Evolutionary conservation across 2,797 vertebrate species (phyloP).

Genomic region (Phalanger gymnotis): DNA sequence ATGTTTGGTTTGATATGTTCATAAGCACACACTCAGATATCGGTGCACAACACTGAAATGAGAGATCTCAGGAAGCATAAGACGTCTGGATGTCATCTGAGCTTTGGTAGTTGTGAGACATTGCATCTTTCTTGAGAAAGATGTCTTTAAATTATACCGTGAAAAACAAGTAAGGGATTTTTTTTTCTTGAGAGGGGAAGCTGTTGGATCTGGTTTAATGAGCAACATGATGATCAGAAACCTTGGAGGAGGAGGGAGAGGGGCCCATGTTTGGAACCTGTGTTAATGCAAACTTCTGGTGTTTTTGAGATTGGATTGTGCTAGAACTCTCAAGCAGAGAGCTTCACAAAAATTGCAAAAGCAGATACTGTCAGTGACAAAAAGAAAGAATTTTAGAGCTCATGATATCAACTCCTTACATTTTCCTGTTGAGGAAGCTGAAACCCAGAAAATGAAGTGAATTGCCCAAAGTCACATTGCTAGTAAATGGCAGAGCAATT

Average conservation of each 20-base stretch:
- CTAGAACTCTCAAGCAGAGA: not conserved
- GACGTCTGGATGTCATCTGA: not conserved
- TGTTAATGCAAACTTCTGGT: not conserved
- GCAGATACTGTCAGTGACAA: not conserved
- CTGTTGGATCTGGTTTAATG: slow-evolving; percentile 60
- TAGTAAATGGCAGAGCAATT: not conserved
- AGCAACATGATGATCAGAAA: slow-evolving; percentile 51
- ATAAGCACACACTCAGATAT: not conserved
- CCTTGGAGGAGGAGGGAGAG: slow-evolving; percentile 8
- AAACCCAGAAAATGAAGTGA: not conserved
- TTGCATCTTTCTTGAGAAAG: slow-evolving; percentile 48
- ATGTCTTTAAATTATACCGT: slow-evolving; percentile 26
- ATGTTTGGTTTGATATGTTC: not conserved
- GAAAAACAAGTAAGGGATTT: slow-evolving; percentile 36
- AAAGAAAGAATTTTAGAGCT: not conserved
- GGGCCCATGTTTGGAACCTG: not conserved
- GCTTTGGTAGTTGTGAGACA: not conserved
- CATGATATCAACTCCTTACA: not conserved
- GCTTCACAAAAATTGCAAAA: not conserved
- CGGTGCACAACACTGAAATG: not conserved
- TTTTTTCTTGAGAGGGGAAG: slow-evolving; percentile 51
- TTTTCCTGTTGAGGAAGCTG: not conserved
- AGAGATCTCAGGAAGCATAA: not conserved
- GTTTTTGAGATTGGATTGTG: not conserved
- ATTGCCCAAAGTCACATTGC: not conserved